phyloP scores from a whole-genome alignment of 2,113 vertebrate species.

The Pseudopodoces humilis region DNA sequence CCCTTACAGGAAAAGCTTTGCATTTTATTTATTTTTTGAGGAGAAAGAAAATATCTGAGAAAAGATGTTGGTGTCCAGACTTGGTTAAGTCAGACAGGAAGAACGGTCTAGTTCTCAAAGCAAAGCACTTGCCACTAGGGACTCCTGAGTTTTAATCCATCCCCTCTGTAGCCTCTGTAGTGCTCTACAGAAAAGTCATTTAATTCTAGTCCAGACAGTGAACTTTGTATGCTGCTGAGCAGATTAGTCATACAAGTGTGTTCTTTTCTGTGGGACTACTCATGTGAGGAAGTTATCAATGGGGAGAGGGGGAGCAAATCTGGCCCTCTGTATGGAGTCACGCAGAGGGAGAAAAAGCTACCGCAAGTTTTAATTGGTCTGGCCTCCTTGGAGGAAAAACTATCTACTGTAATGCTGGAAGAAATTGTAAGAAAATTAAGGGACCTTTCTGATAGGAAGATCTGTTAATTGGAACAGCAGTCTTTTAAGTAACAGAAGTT shows the following conservation, averaged over 20 bases:
- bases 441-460: background rate
- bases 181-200: background rate
- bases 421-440: background rate
- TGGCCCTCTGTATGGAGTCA: background rate
- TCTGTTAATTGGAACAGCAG: background rate
- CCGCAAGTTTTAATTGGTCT: slow-evolving; percentile 35
- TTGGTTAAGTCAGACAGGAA: background rate
- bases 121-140: background rate
- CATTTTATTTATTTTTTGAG: background rate
- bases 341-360: slow-evolving; percentile 26
- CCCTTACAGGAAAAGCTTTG: background rate
- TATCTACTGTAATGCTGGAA: background rate
- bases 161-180: background rate
- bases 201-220: slow-evolving; percentile 25
- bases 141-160: background rate
- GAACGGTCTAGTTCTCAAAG: background rate
- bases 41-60: background rate
- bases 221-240: slow-evolving; percentile 23
- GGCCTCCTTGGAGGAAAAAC: background rate
- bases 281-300: slow-evolving; percentile 21
- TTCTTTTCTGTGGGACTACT: slow-evolving; percentile 50
- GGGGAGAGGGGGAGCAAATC: background rate
- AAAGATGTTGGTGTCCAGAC: background rate
- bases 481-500: background rate
- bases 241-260: slow-evolving; percentile 46